A percentile compares a stretch with the other conserved stretches of the same genome.
phyloP scores from a whole-genome alignment of 2,113 vertebrate genomes.

The Cnemophilus loriae region DNA sequence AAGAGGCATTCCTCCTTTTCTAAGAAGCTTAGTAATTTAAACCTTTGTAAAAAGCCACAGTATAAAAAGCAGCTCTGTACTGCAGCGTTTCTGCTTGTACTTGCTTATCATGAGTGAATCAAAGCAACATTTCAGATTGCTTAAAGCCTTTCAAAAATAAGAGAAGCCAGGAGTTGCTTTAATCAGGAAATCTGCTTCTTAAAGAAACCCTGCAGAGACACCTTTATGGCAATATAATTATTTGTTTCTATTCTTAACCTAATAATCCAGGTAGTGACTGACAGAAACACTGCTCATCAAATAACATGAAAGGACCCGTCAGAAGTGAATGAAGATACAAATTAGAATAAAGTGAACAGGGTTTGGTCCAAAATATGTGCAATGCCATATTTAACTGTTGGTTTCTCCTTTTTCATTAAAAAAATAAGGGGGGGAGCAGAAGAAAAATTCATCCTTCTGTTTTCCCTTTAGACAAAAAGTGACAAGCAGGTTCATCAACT shows the following conservation, averaged over 20 bases:
- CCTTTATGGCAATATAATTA: constrained; percentile 41
- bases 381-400: neutral
- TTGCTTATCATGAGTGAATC: constrained; percentile 54
- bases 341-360: neutral
- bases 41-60: constrained; percentile 32
- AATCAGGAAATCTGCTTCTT: constrained; percentile 44
- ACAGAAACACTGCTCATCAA: constrained; percentile 26
- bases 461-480: neutral
- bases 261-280: constrained; percentile 49
- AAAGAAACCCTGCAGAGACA: constrained; percentile 50
- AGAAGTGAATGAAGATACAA: constrained; percentile 37
- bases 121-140: constrained; percentile 51
- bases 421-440: fast-evolving
- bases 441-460: neutral
- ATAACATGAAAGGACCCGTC: constrained; percentile 20
- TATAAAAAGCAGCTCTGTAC: neutral
- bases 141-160: constrained; percentile 50
- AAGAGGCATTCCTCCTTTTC: constrained; percentile 43
- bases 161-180: constrained; percentile 40
- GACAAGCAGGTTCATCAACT: neutral
- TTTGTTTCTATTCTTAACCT: constrained; percentile 56
- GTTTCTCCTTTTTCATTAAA: neutral
- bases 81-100: constrained; percentile 1
- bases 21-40: constrained; percentile 59
- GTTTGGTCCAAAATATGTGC: neutral